Conservation (phyloP, 2,888 invertebrate genomes). For the Lymantria monacha region DNA sequence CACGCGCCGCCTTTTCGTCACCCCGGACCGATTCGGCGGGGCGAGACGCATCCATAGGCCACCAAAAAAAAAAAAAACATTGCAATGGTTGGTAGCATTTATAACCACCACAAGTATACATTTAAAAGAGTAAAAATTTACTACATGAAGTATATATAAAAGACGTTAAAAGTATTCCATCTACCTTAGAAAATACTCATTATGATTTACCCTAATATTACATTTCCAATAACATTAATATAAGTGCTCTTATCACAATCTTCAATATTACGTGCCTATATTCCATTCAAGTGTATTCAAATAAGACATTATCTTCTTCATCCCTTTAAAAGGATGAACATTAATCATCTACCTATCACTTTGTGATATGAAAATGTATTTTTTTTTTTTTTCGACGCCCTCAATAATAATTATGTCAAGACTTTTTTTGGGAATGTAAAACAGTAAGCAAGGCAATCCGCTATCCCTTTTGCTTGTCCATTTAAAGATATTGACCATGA, state of each 20-base stretch:
- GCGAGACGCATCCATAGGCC: too few species aligned
- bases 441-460: slow-evolving; percentile 26
- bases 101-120: too few species aligned
- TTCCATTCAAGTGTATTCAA: slow-evolving; percentile 1
- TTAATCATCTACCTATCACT: neutral
- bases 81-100: too few species aligned
- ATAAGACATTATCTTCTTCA: slow-evolving; percentile 3
- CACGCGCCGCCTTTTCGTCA: too few species aligned
- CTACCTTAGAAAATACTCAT: too few species aligned
- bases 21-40: too few species aligned
- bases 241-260: neutral
- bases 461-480: slow-evolving; percentile 31
- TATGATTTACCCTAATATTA: too few species aligned
- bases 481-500: slow-evolving; percentile 31
- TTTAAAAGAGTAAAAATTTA: too few species aligned
- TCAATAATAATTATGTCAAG: slow-evolving; percentile 20
- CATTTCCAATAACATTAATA: neutral
- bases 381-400: slow-evolving; percentile 14
- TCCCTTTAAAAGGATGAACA: slow-evolving; percentile 1
- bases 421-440: slow-evolving; percentile 29
- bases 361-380: neutral
- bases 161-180: too few species aligned
- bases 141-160: too few species aligned
- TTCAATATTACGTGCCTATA: neutral
- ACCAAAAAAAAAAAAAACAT: too few species aligned